These are phyloP conservation scores for Drosophila robusta DNA, from an alignment of 2,888 invertebrate genomes.

Conservation along the genomic window DNA sequence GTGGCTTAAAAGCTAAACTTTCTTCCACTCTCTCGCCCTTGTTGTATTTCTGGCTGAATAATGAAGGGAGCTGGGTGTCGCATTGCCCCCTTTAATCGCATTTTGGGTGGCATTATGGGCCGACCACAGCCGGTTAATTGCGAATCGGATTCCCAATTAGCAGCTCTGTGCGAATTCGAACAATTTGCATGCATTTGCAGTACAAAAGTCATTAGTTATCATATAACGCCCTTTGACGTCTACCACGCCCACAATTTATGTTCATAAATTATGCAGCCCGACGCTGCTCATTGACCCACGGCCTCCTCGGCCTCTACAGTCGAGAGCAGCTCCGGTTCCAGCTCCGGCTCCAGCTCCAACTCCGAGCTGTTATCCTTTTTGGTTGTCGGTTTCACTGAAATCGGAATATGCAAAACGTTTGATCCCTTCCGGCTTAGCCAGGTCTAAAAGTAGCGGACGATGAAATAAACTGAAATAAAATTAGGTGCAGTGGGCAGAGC, in stretches of 20 bases:
- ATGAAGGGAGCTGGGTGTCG: background rate
- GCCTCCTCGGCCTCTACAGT: slow-evolving; percentile 15
- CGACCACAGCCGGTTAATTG: slow-evolving; percentile 26
- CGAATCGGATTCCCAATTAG: slow-evolving; percentile 58
- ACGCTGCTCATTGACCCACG: slow-evolving; percentile 54
- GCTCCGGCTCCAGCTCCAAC: background rate
- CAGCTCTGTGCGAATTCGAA: slow-evolving; percentile 38
- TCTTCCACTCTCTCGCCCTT: background rate
- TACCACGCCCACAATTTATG: slow-evolving; percentile 56
- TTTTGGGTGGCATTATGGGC: background rate
- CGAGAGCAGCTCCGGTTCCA: slow-evolving; percentile 1
- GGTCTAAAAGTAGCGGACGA: slow-evolving; percentile 59
- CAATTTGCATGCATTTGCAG: slow-evolving; percentile 68
- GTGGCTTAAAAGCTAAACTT: background rate
- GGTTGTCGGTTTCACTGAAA: slow-evolving; percentile 29
- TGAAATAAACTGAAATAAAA: slow-evolving; percentile 64
- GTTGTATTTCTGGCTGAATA: background rate
- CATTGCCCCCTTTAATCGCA: background rate
- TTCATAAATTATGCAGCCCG: slow-evolving; percentile 67
- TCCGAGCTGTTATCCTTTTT: slow-evolving; percentile 40
- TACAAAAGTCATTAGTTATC: slow-evolving; percentile 56
- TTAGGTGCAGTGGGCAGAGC: slow-evolving; percentile 36
- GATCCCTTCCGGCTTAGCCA: slow-evolving; percentile 76
- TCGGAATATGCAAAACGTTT: slow-evolving; percentile 69
- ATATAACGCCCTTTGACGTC: slow-evolving; percentile 32